These are phyloP conservation scores for Cosmorhoe ocellata DNA, from an alignment of 2,888 invertebrate genomes.

Conservation along the genomic window DNA sequence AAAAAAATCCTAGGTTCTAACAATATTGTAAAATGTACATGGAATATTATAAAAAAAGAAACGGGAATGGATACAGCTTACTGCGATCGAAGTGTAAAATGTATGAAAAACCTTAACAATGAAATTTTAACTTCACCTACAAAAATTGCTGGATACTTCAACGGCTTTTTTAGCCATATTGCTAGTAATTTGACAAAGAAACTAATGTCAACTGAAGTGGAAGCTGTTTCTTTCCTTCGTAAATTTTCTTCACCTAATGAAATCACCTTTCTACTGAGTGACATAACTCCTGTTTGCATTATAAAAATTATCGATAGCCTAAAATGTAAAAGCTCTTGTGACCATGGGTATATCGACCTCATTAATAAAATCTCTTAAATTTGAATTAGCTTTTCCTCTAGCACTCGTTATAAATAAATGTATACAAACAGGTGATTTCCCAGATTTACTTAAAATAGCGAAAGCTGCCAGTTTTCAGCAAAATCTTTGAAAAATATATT, in stretches of 20 bases:
- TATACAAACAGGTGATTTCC: background rate
- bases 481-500: too few relatives aligned
- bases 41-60: background rate
- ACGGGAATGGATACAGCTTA: background rate
- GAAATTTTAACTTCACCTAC: background rate
- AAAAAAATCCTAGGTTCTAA: background rate
- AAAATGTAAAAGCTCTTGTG: background rate
- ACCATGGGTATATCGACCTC: background rate
- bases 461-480: too few relatives aligned
- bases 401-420: background rate
- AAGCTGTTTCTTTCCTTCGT: background rate
- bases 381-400: background rate
- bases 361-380: background rate
- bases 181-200: background rate
- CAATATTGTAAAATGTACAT: background rate
- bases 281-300: background rate
- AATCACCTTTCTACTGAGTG: too few relatives aligned
- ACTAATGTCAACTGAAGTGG: background rate
- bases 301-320: background rate
- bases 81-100: background rate
- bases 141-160: background rate
- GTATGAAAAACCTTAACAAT: background rate
- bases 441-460: background rate
- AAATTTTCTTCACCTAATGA: background rate
- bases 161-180: background rate